Conservation (phyloP, 2,113 vertebrate genomes). For the Scatophagus argus region DNA sequence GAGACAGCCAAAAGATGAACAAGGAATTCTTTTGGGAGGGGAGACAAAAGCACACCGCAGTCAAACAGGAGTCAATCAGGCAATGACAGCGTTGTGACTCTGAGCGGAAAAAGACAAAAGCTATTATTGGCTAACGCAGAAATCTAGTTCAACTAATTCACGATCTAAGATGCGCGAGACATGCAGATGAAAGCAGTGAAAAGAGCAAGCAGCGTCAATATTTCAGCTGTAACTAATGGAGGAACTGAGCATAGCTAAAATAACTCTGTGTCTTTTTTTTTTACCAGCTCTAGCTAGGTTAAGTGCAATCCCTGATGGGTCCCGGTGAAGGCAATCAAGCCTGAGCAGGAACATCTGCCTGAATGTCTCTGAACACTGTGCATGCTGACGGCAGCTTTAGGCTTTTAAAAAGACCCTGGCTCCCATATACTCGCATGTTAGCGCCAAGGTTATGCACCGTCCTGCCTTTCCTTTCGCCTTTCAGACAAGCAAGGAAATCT, state of each 20-base stretch:
- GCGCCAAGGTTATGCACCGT: slow-evolving; percentile 20
- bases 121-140: slow-evolving; percentile 30
- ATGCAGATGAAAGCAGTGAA: slow-evolving; percentile 39
- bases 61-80: neutral
- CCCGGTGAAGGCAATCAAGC: slow-evolving; percentile 72
- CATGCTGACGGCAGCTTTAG: slow-evolving; percentile 76
- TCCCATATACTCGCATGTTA: slow-evolving; percentile 39
- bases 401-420: slow-evolving; percentile 73
- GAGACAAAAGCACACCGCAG: neutral
- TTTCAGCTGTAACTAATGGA: slow-evolving; percentile 76
- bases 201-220: slow-evolving; percentile 69
- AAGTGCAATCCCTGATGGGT: slow-evolving; percentile 82
- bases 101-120: neutral
- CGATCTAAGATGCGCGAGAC: slow-evolving; percentile 31
- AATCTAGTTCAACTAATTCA: slow-evolving; percentile 42
- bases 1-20: neutral
- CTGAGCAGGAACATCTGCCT: slow-evolving; percentile 76
- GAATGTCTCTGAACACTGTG: slow-evolving; percentile 72
- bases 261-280: slow-evolving; percentile 69
- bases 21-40: neutral
- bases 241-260: slow-evolving; percentile 69
- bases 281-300: slow-evolving; percentile 49
- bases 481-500: neutral
- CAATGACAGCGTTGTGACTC: slow-evolving; percentile 8
- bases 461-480: slow-evolving; percentile 20